Conservation (phyloP, 2,797 vertebrate species). For the Petrocephalus schoutedeni region DNA sequence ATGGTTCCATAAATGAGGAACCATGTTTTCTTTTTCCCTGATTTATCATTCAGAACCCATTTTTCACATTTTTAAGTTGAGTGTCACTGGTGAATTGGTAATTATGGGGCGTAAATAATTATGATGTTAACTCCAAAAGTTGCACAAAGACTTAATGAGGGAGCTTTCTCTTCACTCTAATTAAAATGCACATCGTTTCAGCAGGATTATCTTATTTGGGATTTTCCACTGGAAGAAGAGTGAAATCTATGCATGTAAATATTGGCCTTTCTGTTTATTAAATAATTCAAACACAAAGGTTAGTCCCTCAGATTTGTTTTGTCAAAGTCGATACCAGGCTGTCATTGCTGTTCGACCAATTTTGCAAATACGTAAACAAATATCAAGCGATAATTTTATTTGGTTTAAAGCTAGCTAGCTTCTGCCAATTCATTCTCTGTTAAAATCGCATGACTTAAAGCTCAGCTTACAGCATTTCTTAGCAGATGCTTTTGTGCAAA, state of each 20-base stretch:
- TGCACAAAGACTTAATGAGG: not conserved
- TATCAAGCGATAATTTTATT: not conserved
- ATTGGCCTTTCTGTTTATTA: not conserved
- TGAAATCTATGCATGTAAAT: not conserved
- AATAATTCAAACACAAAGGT: not conserved
- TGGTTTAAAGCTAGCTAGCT: not conserved
- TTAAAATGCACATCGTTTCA: not conserved
- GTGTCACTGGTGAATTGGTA: conserved; percentile 1
- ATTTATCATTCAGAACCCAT: not conserved
- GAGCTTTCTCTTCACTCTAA: not conserved
- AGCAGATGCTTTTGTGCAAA: not conserved
- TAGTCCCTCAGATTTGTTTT: not conserved
- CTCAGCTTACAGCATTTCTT: not conserved
- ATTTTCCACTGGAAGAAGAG: not conserved
- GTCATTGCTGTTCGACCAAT: not conserved
- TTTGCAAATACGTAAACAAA: not conserved
- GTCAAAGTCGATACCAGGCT: not conserved
- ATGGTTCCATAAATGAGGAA: not conserved
- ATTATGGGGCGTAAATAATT: not conserved
- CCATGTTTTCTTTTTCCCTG: not conserved
- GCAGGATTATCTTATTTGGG: not conserved
- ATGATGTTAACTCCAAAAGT: conserved; percentile 1
- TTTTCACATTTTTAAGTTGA: not conserved
- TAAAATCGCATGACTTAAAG: not conserved
- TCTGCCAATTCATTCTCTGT: not conserved